These are phyloP conservation scores for Dendroctonus valens DNA, from an alignment of 1,140 invertebrate species.

Conservation along the genomic window DNA sequence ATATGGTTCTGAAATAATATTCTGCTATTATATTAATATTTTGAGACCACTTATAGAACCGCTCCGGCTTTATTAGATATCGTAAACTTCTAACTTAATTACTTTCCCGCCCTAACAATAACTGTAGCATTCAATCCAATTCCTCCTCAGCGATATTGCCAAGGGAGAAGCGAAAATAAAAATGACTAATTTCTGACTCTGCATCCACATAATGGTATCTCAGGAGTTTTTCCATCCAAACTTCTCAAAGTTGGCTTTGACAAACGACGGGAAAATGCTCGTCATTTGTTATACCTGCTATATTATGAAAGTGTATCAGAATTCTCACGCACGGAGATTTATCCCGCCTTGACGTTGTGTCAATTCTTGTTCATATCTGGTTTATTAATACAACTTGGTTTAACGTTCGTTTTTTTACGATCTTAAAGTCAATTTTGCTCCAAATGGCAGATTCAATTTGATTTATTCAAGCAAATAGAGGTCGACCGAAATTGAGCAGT, in stretches of 20 bases:
- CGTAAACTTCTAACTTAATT: constrained; percentile 11
- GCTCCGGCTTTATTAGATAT: constrained; percentile 2
- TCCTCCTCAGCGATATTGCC: constrained; percentile 3
- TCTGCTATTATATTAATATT: too few relatives aligned
- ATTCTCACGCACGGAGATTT: constrained; percentile 24
- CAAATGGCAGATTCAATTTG: too few relatives aligned
- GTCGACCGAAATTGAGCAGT: too few relatives aligned
- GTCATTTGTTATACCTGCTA: constrained; percentile 22
- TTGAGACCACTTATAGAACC: background rate
- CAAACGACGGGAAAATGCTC: constrained; percentile 20
- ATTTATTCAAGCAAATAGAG: too few relatives aligned
- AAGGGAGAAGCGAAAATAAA: constrained; percentile 20
- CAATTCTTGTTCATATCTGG: constrained; percentile 8
- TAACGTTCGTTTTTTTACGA: too few relatives aligned
- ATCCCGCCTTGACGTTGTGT: constrained; percentile 4
- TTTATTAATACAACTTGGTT: constrained; percentile 10
- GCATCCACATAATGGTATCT: constrained; percentile 23
- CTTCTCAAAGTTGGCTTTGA: constrained; percentile 23
- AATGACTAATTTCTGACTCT: constrained; percentile 24
- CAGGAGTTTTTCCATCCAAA: constrained; percentile 22
- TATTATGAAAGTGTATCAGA: constrained; percentile 15
- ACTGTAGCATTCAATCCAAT: constrained; percentile 17
- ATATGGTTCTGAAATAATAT: too few relatives aligned
- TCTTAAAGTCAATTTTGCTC: too few relatives aligned
- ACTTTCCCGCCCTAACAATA: constrained; percentile 4